A percentile compares a stretch with the other conserved stretches of the same genome.
phyloP scores from a whole-genome alignment of 2,888 invertebrate genomes.

The Pteria penguin region DNA sequence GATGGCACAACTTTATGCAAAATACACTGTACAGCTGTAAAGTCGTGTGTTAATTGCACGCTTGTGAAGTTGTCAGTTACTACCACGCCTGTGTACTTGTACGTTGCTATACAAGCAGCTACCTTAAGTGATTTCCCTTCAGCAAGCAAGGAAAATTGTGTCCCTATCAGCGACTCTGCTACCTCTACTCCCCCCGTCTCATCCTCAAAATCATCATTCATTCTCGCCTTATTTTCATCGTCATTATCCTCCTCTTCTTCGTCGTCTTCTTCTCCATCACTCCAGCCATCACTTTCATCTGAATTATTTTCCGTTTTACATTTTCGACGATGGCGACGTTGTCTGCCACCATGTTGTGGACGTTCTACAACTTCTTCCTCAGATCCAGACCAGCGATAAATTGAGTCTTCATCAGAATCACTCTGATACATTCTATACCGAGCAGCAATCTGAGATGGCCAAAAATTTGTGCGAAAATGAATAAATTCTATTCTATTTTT shows the following conservation, averaged over 20 bases:
- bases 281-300: conserved; percentile 16
- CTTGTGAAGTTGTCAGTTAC: too few species aligned
- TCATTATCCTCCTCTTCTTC: conserved; percentile 8
- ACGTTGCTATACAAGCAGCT: not conserved
- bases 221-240: conserved; percentile 26
- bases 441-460: not conserved
- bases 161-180: conserved; percentile 22
- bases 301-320: not conserved
- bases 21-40: too few species aligned
- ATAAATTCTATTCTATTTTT: too few species aligned
- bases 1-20: too few species aligned
- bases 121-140: conserved; percentile 29
- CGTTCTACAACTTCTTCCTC: conserved; percentile 1
- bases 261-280: conserved; percentile 18
- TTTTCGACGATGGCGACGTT: not conserved
- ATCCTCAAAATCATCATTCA: conserved; percentile 19
- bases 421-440: not conserved
- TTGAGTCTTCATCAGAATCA: conserved; percentile 13
- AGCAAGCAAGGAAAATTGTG: conserved; percentile 24
- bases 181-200: conserved; percentile 9
- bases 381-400: not conserved
- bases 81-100: too few species aligned
- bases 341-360: not conserved
- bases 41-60: too few species aligned
- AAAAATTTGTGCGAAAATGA: too few species aligned